phyloP scores from a whole-genome alignment of 2,113 vertebrate species.

The Daboia siamensis region DNA sequence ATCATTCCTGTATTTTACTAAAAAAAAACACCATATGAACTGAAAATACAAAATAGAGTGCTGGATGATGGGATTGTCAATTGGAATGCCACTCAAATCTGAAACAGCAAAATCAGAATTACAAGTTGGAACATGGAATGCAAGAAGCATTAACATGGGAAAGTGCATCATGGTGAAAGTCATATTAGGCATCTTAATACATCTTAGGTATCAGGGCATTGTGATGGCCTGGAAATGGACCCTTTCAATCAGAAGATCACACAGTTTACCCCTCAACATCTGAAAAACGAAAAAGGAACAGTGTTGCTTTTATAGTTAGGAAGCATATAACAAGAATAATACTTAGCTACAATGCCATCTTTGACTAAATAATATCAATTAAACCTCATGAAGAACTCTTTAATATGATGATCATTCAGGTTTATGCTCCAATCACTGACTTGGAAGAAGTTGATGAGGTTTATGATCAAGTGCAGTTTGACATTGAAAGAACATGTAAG shows the following conservation, averaged over 20 bases:
- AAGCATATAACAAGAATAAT: not conserved
- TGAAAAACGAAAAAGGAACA: not conserved
- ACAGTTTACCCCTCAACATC: not conserved
- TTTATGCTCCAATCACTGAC: not conserved
- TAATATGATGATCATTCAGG: not conserved
- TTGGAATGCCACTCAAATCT: not conserved
- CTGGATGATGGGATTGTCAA: not conserved
- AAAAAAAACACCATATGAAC: not conserved
- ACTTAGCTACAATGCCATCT: not conserved
- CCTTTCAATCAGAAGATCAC: not conserved
- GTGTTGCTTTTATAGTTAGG: not conserved
- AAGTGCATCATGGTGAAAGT: not conserved
- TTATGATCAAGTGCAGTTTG: not conserved
- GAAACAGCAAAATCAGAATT: not conserved
- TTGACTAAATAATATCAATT: not conserved
- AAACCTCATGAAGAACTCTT: not conserved
- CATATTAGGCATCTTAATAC: not conserved
- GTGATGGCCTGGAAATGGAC: not conserved
- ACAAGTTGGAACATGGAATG: not conserved
- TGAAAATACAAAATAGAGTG: not conserved
- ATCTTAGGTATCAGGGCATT: not conserved
- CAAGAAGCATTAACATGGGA: not conserved
- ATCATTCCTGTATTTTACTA: not conserved
- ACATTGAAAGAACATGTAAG: not conserved
- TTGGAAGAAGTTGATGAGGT: not conserved